These are phyloP conservation scores for Aphaenogaster rudis DNA, from an alignment of 1,140 invertebrate species.

Conservation along the genomic window DNA sequence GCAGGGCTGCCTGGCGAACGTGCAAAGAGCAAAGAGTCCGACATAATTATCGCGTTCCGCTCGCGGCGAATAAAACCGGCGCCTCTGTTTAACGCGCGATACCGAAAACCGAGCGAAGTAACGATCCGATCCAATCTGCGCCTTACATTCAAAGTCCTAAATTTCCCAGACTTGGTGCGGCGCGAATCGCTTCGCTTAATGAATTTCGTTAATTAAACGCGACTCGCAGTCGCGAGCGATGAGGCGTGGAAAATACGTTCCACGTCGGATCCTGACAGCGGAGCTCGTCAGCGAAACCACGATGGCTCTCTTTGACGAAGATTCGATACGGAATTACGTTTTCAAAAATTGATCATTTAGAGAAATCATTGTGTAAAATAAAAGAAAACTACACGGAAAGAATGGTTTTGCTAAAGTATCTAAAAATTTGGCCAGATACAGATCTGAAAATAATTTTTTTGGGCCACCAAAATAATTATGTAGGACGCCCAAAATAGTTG, in stretches of 20 bases:
- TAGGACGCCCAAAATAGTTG: too few species aligned
- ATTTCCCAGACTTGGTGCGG: constrained; percentile 8
- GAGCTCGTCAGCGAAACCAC: background rate
- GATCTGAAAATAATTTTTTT: too few species aligned
- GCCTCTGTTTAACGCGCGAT: background rate
- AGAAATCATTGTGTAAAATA: background rate
- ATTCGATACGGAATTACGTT: background rate
- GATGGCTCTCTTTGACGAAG: too few species aligned
- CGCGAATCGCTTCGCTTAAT: constrained; percentile 11
- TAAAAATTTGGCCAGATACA: too few species aligned
- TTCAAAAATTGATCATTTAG: background rate
- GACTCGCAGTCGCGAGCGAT: background rate
- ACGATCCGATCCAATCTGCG: constrained; percentile 26
- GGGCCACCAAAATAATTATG: too few species aligned
- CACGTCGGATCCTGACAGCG: background rate
- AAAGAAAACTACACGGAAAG: background rate
- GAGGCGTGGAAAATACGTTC: background rate
- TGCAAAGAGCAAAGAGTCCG: constrained; percentile 49
- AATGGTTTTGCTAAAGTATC: too few species aligned
- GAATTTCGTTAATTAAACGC: constrained; percentile 47
- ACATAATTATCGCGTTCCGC: constrained; percentile 53
- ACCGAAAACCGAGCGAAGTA: background rate
- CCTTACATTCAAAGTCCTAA: constrained; percentile 35
- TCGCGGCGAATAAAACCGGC: constrained; percentile 23
- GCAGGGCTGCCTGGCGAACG: constrained; percentile 18